Base-by-base conservation (phyloP, 2,888 invertebrate genomes). In the Parascotia fuliginaria region DNA sequence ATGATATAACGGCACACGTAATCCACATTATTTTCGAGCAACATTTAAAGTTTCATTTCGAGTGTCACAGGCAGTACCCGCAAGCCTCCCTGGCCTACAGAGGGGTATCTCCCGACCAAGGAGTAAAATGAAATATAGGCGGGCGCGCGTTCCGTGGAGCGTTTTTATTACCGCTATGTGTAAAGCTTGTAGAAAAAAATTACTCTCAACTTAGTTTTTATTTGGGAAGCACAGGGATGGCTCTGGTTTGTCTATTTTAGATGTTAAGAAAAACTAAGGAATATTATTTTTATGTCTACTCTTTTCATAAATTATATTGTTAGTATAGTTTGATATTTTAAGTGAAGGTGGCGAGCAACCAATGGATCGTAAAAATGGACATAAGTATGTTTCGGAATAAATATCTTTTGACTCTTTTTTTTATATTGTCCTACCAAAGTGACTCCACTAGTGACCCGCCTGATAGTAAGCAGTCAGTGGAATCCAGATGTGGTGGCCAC, bases 101-200 rank as follows among this genome's bases (percentile, higher is more conserved):
- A 55, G 64, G 62, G 66, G 59, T 41, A 48, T 52, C 55, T 27
- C 72, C 63, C 72, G 64, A 73, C 72, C 70, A 77, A 79, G 79
- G 79, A 79, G 77, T 76, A 75, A 82, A 79, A 85, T 89, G 89
- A 88, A 86, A 85, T 88, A 90, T 85, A 80, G 76, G 76, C 74
- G 70, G 65, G 73, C 70, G 77, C 80, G 75, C 75, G 75, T 75
- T 67, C 71, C 69, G 77, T 71, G 83, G 73, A 79, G 81, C 76
- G 79, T 79, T 86, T 89, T 89, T 89, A 90, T 87, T 87, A 83
- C 83, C 75, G 81, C 83, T 79, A 83, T 87, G 87, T 87, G 86
- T 86, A 85, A 83, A 80, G 83, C 84, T 84, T 84, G 87, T 85
- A 66, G 60, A 83, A 88, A 89, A 86, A 88, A 87, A 87, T 86